Conservation (phyloP, 2,888 invertebrate genomes). For the Trichacis sp. region DNA sequence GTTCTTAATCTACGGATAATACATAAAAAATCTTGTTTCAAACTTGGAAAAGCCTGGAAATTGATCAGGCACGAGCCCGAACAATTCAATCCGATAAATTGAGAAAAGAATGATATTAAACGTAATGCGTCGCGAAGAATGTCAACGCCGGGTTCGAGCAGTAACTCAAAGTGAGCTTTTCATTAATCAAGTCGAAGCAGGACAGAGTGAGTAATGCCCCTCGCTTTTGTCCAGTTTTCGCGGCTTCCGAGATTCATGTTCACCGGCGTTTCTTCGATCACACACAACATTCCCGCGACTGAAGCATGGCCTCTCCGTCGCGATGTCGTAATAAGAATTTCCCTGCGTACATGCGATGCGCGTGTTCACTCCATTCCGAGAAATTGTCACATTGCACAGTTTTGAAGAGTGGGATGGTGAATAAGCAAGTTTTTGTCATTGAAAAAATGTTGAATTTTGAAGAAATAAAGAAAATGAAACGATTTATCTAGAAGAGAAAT, state of each 20-base stretch:
- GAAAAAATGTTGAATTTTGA: no score
- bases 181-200: background rate
- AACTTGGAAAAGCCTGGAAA: no score
- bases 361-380: slow-evolving; percentile 58
- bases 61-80: no score
- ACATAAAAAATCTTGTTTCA: no score
- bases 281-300: slow-evolving; percentile 41
- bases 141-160: background rate
- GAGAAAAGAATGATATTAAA: no score
- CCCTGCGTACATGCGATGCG: slow-evolving; percentile 55
- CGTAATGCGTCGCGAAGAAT: background rate
- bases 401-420: no score
- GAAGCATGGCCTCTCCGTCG: slow-evolving; percentile 22
- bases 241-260: slow-evolving; percentile 6
- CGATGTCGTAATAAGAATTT: slow-evolving; percentile 50
- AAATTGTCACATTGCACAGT: no score
- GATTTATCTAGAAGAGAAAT: no score
- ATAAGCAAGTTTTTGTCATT: no score
- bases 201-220: background rate
- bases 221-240: slow-evolving; percentile 4
- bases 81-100: no score
- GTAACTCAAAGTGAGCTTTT: slow-evolving; percentile 3
- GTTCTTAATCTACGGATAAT: no score
- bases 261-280: slow-evolving; percentile 22
- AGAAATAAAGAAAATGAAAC: no score